Percentiles rank a stretch among this genome's conserved stretches.
Evolutionary conservation across 92 coral and sea anemone species (phyloP).

Genomic region (Porites lobata): DNA sequence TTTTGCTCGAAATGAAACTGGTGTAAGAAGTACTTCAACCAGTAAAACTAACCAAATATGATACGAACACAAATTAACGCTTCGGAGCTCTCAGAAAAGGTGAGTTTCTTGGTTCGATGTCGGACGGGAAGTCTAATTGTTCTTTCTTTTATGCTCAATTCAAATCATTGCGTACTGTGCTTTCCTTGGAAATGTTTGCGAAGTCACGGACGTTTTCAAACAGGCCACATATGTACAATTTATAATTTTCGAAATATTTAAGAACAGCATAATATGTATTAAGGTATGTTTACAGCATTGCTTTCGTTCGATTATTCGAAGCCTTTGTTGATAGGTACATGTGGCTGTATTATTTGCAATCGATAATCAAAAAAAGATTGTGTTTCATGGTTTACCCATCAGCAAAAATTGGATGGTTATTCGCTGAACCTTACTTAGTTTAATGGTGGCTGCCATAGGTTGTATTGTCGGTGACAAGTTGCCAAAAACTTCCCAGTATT

Average conservation of each 20-base stretch:
- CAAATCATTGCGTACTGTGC: not conserved
- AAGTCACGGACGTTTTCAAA: not conserved
- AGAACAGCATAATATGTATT: not conserved
- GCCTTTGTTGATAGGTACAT: not conserved
- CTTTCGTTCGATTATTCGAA: constrained; percentile 10
- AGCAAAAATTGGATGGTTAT: not conserved
- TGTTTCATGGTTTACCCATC: not conserved
- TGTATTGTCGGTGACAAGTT: not conserved
- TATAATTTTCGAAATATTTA: not conserved
- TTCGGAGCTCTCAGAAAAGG: constrained; percentile 73
- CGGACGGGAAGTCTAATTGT: not conserved
- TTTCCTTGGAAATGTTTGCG: not conserved
- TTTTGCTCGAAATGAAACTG: not conserved
- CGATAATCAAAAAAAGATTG: not conserved
- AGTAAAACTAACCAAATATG: constrained; percentile 38
- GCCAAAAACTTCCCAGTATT: too few relatives aligned
- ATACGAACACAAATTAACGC: constrained; percentile 72
- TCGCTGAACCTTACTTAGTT: not conserved
- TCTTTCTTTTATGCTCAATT: not conserved
- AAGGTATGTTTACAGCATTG: constrained; percentile 10
- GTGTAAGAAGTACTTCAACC: not conserved
- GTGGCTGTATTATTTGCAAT: not conserved
- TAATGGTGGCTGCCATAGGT: not conserved
- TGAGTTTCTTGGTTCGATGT: constrained; percentile 12
- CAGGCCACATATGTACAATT: not conserved